A percentile compares a stretch with the other conserved stretches of the same genome.
Evolutionary conservation across 2,797 vertebrate species (phyloP).

Genomic region (Phalloptychus januarius): DNA sequence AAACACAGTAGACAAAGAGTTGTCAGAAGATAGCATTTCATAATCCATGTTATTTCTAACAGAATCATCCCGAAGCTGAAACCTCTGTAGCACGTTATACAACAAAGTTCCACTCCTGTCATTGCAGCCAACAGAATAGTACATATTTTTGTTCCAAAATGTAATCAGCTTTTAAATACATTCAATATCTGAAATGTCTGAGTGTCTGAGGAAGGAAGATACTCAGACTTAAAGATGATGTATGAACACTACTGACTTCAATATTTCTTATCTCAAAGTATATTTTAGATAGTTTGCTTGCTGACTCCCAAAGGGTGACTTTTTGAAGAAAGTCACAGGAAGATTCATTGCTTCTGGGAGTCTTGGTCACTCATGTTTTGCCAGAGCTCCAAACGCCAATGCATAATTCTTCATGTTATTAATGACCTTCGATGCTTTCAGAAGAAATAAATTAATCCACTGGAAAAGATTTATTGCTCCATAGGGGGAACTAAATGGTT

Average conservation of each 20-base stretch:
- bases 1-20: neutral
- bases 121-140: neutral
- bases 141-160: too few relatives aligned
- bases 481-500: neutral
- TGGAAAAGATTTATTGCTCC: neutral
- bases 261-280: neutral
- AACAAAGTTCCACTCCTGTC: neutral
- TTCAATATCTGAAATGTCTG: too few relatives aligned
- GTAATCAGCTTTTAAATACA: too few relatives aligned
- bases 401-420: neutral
- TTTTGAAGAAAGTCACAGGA: neutral
- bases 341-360: neutral
- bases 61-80: neutral
- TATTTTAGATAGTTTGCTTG: neutral
- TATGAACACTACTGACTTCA: neutral
- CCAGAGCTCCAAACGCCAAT: neutral
- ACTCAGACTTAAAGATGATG: too few relatives aligned
- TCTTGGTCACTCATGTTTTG: neutral
- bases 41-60: conserved; percentile 4
- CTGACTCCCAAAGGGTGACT: neutral
- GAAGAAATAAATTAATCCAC: neutral
- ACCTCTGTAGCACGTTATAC: neutral
- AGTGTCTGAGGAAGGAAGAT: too few relatives aligned
- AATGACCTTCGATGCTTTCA: neutral
- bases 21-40: neutral